Base-by-base conservation (phyloP, 2,797 vertebrate genomes). In the Tangara arthus region DNA sequence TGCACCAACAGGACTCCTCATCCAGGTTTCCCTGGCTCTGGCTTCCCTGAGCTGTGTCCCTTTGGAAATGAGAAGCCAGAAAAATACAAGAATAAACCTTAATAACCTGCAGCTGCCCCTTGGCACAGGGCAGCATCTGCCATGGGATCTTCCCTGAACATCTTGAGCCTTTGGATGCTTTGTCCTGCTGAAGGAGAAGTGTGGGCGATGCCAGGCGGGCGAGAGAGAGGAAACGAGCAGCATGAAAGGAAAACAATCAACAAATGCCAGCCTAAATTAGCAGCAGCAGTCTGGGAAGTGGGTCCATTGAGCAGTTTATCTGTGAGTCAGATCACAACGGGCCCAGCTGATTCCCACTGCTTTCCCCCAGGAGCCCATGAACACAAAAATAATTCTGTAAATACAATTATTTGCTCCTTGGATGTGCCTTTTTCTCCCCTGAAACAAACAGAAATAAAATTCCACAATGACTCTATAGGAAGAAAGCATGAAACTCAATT, bases 301-400 rank as follows among this genome's bases (percentile, higher is more conserved):
- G 82, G 61, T 82, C 61, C 89, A 57, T 68, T 32, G 87, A 89
- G 73, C 41, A 70, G 26, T 71, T 92, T 87, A 68, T 90, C 92
- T 82, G 71, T 64, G 90, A 96, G 57, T 89, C 92, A 95, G 75
- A 87, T 81, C 78, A 52, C 61, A 92, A 6, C 3, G 2, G 20
- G 39, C 30, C 27, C 56, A 28, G 46, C 17, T n/a, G 52, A 47
- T 92, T 81, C 79, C 82, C 59, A 19, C 52, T 56, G 39, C 84
- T 94, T 81, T 64, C 39, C 23, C 46, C 4, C 22, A 65, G 42
- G 57, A 82, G 71, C 27, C 28, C 26, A 6, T 2, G 39, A 42
- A 47, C 14, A 18, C 50, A 85, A 81, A 85, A 86, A 39, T 46
- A 72, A 72, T 68, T 47, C 57, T 63, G 27, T 32, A 87, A 85